A percentile compares a stretch with the other conserved stretches of the same genome.
These are phyloP conservation scores for Heliconius congener DNA, from an alignment of 1,140 invertebrate species.

Conservation along the genomic window DNA sequence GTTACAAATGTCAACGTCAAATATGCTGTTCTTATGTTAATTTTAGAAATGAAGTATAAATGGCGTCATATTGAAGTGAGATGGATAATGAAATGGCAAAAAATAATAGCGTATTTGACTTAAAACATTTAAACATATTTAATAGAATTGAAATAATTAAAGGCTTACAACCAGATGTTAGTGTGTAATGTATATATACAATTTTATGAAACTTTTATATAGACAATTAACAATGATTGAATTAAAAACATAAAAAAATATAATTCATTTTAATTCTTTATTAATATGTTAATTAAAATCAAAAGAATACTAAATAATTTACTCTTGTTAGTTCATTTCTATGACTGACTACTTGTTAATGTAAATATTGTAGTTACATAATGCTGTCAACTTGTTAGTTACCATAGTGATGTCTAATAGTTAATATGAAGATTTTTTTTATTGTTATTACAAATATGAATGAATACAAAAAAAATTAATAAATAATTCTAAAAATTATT, in stretches of 20 bases:
- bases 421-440: not conserved
- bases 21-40: not conserved
- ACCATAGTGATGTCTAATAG: not conserved
- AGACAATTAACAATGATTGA: too few species aligned
- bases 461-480: not conserved
- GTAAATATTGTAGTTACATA: not conserved
- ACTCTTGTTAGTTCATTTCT: not conserved
- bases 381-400: not conserved
- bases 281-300: too few species aligned
- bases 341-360: not conserved
- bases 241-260: too few species aligned
- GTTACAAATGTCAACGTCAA: not conserved
- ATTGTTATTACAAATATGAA: not conserved
- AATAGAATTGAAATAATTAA: not conserved
- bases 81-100: not conserved
- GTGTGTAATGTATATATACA: too few species aligned
- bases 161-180: not conserved
- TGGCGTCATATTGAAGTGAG: not conserved
- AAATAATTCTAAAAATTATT: not conserved
- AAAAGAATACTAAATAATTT: too few species aligned
- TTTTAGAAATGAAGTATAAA: not conserved
- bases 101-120: conserved; percentile 2
- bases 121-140: not conserved
- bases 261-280: too few species aligned
- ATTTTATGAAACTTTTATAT: too few species aligned